Base-by-base conservation (phyloP, 2,888 invertebrate species). In the Oscheius sp. region DNA sequence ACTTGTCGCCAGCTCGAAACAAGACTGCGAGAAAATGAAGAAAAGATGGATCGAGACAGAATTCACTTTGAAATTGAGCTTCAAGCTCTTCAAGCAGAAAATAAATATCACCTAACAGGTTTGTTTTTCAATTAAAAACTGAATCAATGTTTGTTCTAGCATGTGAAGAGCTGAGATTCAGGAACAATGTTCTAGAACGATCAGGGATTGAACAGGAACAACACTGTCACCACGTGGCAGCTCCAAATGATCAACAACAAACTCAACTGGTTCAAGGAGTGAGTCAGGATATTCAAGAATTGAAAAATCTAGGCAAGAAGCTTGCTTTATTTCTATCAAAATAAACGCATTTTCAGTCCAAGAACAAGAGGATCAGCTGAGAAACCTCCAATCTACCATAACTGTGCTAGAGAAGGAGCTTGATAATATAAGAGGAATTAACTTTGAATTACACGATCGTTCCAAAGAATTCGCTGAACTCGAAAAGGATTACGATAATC, bases 1-100 rank as follows among this genome's bases (percentile, higher is more conserved):
- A 67, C 67, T 0, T 69, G 71, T 4, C 23, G 69, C 0, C 55
- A 65, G 25, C 17, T 70, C 45, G 65, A 65, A 37, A 15, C n/a
- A 8, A 12, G 57, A 27, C 45, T 69, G 10, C 37, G 33, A 37
- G 53, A 69, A 39, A 46, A 50, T 20, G 69, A 69, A n/a, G 33
- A 45, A 8, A 37, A 46, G 12, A 45, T 69, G 64, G 20, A 25
- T 2, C n/a, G 25, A 17, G 31, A 48, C 12, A 50, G 57, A n/a
- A 29, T 46, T 29, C 50, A 55, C 17, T 65, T 23, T n/a, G 69
- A 69, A n/a, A 37, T 52, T 20, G 50, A 53, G 27, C 39, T 69
- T 20, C 61, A 29, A 29, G 48, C 61, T 10, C 50, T 20, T 1
- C 27, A 52, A 37, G 23, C 63, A 12, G 61, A 68, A 37, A 33